Base-by-base conservation (phyloP, 2,797 vertebrate genomes). In the Chloroceryle amazona region DNA sequence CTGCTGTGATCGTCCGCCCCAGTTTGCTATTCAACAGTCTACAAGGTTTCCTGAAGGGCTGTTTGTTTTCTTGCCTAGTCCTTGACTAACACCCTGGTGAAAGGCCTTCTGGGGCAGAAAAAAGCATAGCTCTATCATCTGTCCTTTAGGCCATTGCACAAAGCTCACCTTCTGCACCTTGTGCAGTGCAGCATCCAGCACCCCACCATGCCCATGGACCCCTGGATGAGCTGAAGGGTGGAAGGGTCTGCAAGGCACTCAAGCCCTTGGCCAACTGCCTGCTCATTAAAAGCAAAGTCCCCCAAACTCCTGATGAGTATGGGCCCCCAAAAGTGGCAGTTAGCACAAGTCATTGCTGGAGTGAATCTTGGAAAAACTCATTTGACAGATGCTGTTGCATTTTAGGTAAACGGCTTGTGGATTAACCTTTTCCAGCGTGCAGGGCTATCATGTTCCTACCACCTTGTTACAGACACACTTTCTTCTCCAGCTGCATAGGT, bases 181-280 rank as follows among this genome's bases (percentile, higher is more conserved):
- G 3, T 21, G 46, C 10, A 39, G 25, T 9, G 33, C 44, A 54
- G 5, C 0, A 0, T 15, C 44, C 5, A 41, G 25, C 41, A 19
- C 3, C 68, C 1, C 0, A 0, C 13, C 28, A 2, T 39, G 57
- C 29, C 60, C 0, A 0, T 2, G 65, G 39, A 22, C 41, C 46
- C 4, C 23, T 74, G 55, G 18, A 42, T 42, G 71, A 81, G 33
- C 61, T 29, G 75, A 46, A 55, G n/a, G 52, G 49, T 31, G 46
- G 16, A 22, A 83, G 12, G n/a, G 25, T 39, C 62, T 81, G 13
- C 52, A 26, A 58, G 28, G 15, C 44, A 20, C 54, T 66, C 25
- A 19, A 31, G 23, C 41, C 42, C 47, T 66, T 12, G 33, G n/a
- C 39, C 44, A 51, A 3, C 25, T 41, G 47, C 31, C 33, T 5